Conservation (phyloP, 2,113 vertebrate genomes). For the Periophthalmus modestus region DNA sequence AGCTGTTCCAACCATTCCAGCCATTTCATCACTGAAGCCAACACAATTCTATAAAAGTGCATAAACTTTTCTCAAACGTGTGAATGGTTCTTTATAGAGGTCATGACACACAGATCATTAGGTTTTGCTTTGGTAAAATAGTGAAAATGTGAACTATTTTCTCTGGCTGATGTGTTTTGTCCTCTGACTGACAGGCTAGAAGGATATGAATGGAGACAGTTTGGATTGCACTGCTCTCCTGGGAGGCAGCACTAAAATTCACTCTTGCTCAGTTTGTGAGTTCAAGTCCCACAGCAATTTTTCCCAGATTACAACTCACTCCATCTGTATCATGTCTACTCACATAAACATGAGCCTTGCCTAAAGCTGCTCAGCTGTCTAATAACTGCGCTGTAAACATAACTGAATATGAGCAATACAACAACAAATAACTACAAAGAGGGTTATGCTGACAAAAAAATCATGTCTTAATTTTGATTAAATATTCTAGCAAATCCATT, state of each 20-base stretch:
- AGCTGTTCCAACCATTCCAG: slow-evolving; percentile 4
- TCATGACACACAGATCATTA: neutral
- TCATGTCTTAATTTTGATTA: too few species aligned
- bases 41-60: neutral
- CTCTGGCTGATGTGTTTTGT: slow-evolving; percentile 4
- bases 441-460: too few species aligned
- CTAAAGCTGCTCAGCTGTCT: slow-evolving; percentile 1
- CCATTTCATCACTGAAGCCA: neutral
- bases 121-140: neutral
- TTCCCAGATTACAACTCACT: slow-evolving; percentile 24
- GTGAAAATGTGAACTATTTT: neutral
- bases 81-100: slow-evolving; percentile 7
- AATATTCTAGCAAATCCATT: too few species aligned
- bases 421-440: neutral
- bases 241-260: slow-evolving; percentile 10
- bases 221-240: slow-evolving; percentile 18
- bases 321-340: slow-evolving; percentile 10
- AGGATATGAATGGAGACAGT: slow-evolving; percentile 32
- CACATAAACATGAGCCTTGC: slow-evolving; percentile 21
- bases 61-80: neutral
- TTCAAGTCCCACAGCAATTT: slow-evolving; percentile 27
- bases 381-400: neutral
- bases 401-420: neutral
- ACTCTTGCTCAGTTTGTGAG: neutral
- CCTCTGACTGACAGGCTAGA: slow-evolving; percentile 23